Evolutionary conservation across 2,797 vertebrate species (phyloP).

Genomic region (Pangasius larnaudii): DNA sequence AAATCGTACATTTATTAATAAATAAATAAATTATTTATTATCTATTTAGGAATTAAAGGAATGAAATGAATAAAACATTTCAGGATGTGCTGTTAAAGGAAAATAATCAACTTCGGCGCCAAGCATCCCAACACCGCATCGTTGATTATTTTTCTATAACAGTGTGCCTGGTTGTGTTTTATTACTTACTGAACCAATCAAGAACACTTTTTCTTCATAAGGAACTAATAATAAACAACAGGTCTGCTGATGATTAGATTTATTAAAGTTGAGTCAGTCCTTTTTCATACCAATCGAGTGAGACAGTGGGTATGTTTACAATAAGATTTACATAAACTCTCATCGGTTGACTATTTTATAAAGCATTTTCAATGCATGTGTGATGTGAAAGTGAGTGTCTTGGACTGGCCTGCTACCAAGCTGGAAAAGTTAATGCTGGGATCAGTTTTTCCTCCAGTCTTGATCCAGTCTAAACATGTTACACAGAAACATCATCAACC

Average conservation of each 20-base stretch:
- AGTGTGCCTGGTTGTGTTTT: too few relatives aligned
- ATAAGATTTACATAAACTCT: background rate
- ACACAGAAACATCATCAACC: background rate
- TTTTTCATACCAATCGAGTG: background rate
- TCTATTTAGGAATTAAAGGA: background rate
- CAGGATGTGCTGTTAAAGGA: too few relatives aligned
- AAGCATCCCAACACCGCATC: too few relatives aligned
- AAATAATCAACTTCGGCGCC: too few relatives aligned
- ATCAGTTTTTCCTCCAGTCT: background rate
- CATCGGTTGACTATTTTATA: background rate
- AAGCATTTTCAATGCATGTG: background rate
- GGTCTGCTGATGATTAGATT: background rate
- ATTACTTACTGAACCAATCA: background rate
- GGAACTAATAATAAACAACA: background rate
- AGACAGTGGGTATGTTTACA: background rate
- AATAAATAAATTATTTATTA: background rate
- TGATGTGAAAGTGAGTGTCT: background rate
- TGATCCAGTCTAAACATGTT: background rate
- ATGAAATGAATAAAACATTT: background rate
- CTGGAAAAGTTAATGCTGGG: background rate
- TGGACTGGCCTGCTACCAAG: background rate
- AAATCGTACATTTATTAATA: background rate
- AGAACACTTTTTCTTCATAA: background rate
- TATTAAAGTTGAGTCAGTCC: background rate
- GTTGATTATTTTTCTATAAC: too few relatives aligned